Base-by-base conservation (phyloP, 2,888 invertebrate genomes). In the Sussaba pulchella region DNA sequence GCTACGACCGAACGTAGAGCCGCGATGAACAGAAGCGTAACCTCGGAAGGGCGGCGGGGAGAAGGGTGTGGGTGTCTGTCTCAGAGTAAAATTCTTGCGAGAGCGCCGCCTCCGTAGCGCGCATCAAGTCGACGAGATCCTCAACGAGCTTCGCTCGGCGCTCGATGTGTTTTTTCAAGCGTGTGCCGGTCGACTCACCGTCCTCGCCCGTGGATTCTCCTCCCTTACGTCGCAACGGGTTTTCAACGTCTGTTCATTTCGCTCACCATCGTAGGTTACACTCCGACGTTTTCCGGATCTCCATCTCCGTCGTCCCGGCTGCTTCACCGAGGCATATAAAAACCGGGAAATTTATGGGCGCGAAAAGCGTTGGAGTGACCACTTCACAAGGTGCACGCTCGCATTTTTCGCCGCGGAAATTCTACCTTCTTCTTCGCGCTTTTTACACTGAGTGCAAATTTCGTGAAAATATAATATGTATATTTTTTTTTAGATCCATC, bases 101-200 rank as follows among this genome's bases (percentile, higher is more conserved):
- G 31, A 14, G 26, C 57, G 31, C 31, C 57, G 9, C 57, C 24
- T n/a, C n/a, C 43, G 61, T 36, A 52, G 52, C 78, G 63, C 39
- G 70, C 63, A 71, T 79, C 70, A 59, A 50, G 70, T 70, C 80
- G 75, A 45, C 66, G 71, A 66, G 64, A 74, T 54, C 54, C 69
- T 69, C 69, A 47, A 50, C 41, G 50, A 71, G 64, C 75, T 75
- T 70, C 57, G 52, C 59, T 73, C 52, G 57, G 54, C 66, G 75
- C 75, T 50, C 80, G 76, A 72, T 76, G 76, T 80, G 76, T 76
- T 80, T 80, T 80, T 80, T 80, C 72, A 72, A 80, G 67, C 76
- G 64, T 79, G 47, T 75, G 12, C 57, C 10, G 9, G 57, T 26
- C 31, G 26, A 17, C 31, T 26, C 31, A 31, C 31, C 57, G 36